phyloP scores from a whole-genome alignment of 1,140 invertebrate genomes.

The Drosophila tani region DNA sequence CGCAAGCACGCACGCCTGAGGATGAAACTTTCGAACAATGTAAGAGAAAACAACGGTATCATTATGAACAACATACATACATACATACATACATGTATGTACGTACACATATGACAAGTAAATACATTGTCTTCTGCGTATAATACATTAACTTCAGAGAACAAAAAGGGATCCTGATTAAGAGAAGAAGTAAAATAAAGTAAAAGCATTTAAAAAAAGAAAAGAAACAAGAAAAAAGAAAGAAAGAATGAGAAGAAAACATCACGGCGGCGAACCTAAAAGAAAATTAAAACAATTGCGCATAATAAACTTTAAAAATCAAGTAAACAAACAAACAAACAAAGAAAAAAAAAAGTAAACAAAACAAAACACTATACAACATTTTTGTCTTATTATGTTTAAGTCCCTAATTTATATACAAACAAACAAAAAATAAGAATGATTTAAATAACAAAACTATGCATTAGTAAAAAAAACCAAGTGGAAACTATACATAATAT shows the following conservation, averaged over 20 bases:
- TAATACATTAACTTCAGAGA: conserved; percentile 46
- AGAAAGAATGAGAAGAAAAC: conserved; percentile 30
- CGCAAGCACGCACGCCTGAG: conserved; percentile 18
- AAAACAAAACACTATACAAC: conserved; percentile 73
- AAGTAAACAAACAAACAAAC: conserved; percentile 52
- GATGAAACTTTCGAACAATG: conserved; percentile 48
- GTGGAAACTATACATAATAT: conserved; percentile 75
- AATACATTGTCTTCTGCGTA: conserved; percentile 50
- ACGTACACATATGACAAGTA: conserved; percentile 42
- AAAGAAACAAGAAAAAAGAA: conserved; percentile 38
- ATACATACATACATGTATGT: background rate
- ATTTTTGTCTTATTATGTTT: conserved; percentile 80
- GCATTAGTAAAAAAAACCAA: conserved; percentile 70
- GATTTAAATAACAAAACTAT: conserved; percentile 80
- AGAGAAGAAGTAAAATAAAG: conserved; percentile 76
- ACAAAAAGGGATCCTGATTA: conserved; percentile 60
- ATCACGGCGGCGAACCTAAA: conserved; percentile 66
- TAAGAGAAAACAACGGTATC: conserved; percentile 48
- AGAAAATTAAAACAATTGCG: conserved; percentile 58
- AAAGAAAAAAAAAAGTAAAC: conserved; percentile 47
- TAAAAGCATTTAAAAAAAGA: conserved; percentile 77
- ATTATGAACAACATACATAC: conserved; percentile 29
- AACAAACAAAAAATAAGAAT: conserved; percentile 77
- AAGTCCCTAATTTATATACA: conserved; percentile 82
- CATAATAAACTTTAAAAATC: conserved; percentile 58